Evolutionary conservation across 2,888 invertebrate species (phyloP), one percentile per base, ranked within the genome.

Genomic region (Aricia artaxerxes): DNA sequence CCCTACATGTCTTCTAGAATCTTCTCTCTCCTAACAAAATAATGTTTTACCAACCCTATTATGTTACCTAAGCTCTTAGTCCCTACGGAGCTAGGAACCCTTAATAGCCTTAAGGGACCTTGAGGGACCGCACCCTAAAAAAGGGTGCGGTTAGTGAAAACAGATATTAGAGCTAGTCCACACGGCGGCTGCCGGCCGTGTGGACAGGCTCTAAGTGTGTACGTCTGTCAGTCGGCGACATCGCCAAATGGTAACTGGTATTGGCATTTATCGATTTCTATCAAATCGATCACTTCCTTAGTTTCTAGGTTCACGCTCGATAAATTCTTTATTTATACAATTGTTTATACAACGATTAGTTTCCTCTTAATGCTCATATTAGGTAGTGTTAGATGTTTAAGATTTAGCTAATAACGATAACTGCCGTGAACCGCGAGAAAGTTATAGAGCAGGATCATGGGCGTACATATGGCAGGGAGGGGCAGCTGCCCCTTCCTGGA

Each of bases 221-320:
- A 9, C 16, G 44, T 44, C 16, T 44, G 44, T 73, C 44, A 44
- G 44, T 73, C 44, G n/a, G 73, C 44, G 73, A 73, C 73, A 44
- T 73, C 73, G 73, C 44, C 4, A 35, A 73, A 73, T 73, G n/a
- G 11, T 44, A 73, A 73, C 73, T 40, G n/a, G 73, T 44, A 73
- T 73, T 44, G 73, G 73, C 40, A 24, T 44, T 40, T 44, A 73
- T 40, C 73, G 44, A 24, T 73, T 73, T 73, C 73, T 24, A 73
- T 73, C 44, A 44, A 73, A 73, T 73, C 73, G 73, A 73, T 73
- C 73, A 44, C 73, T 73, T 73, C 73, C 73, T 73, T 24, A 73
- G 73, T 73, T 73, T 73, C 73, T 73, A 69, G 69, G 69, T 69
- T 69, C 35, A 69, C 35, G 69, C 69, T 69, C 69, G 69, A 69